Base-by-base conservation (phyloP, 2,888 invertebrate species). In the Odontomyia ornata region DNA sequence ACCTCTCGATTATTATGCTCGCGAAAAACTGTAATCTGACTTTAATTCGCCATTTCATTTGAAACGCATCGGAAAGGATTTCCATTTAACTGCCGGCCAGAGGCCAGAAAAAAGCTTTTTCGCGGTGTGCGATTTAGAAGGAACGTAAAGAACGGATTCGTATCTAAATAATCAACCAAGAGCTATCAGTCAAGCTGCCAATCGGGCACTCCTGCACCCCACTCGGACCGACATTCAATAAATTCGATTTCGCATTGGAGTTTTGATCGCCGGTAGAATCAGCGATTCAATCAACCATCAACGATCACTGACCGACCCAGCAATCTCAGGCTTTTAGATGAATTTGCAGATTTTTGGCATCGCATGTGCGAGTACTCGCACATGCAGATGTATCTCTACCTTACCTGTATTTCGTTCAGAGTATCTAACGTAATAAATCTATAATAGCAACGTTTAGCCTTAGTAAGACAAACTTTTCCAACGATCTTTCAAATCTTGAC, bases 131-230 rank as follows among this genome's bases (percentile, higher is more conserved):
- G 52, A 18, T 5, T 18, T 15, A 52, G 15, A 52, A 25, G 60
- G 13, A 60, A 60, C 52, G 18, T 15, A 4, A 2, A 60, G 25
- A 60, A 11, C 23, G 60, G 23, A 60, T 23, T 60, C 43, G 25
- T 69, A 69, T 69, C 69, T 69, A 69, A 65, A 69, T 69, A 69
- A 69, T 46, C 69, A 69, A 46, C 46, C 13, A 47, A 69, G 15
- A 47, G 11, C 69, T 69, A 69, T 69, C 69, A 69, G 18, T 69
- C 69, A 69, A 69, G 21, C 69, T 69, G 69, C 46, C 69, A 47
- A 69, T 69, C 46, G 46, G 69, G 46, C 69, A 69, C 69, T 69
- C 69, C 69, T 69, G 46, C 18, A 21, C 21, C 43, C n/a, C 46
- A 69, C 13, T 25, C 30, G 2, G 47, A n/a, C n/a, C n/a, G n/a